Conservation (phyloP, 2,113 vertebrate genomes). For the Oncorhynchus keta region DNA sequence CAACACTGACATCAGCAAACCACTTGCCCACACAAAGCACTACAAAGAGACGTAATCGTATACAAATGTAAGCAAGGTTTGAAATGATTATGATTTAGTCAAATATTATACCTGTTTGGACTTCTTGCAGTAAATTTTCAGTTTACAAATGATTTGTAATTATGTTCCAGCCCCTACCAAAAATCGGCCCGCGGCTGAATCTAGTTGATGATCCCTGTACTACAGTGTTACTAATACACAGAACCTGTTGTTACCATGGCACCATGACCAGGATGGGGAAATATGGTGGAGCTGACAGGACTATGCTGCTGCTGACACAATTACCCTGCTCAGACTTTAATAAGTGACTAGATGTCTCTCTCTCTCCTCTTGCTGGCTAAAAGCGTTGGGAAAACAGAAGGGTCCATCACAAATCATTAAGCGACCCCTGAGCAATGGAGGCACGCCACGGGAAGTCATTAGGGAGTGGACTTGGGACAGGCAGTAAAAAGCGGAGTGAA, state of each 20-base stretch:
- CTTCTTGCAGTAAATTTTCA: no score
- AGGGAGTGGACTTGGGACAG: constrained; percentile 45
- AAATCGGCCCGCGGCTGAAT: no score
- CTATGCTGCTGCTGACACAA: constrained; percentile 31
- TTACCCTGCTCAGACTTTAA: constrained; percentile 54
- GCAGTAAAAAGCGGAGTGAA: constrained; percentile 55
- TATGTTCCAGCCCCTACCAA: no score
- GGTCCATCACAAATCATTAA: constrained; percentile 58
- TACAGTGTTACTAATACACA: constrained; percentile 7
- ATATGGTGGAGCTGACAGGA: constrained; percentile 39
- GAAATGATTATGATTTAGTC: no score
- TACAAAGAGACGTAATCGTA: no score
- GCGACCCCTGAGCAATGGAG: constrained; percentile 16
- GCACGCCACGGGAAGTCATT: constrained; percentile 41
- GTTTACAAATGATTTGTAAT: no score
- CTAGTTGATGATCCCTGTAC: not conserved
- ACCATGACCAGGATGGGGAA: constrained; percentile 39
- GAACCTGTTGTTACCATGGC: constrained; percentile 54
- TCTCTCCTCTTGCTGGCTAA: constrained; percentile 31
- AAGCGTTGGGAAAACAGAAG: constrained; percentile 34
- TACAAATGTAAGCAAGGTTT: no score
- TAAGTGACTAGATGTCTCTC: constrained; percentile 57
- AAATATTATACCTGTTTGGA: no score
- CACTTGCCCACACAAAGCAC: no score
- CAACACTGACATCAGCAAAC: no score